These are phyloP conservation scores for Villa cingulata DNA, from an alignment of 2,888 invertebrate species.

Conservation along the genomic window DNA sequence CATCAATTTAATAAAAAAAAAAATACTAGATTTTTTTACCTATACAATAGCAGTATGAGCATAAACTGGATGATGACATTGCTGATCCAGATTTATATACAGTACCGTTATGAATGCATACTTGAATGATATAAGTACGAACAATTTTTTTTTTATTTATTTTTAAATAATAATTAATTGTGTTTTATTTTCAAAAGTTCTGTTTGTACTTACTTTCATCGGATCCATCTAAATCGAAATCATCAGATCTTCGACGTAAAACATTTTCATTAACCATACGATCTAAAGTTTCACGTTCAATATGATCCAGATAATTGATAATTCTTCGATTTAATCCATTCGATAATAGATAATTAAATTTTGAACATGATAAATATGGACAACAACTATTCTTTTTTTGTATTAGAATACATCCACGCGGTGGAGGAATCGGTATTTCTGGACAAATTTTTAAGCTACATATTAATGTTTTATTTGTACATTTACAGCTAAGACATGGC, in stretches of 20 bases:
- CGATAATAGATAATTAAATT: conserved; percentile 36
- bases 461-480: conserved; percentile 54
- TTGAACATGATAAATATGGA: conserved; percentile 61
- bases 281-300: conserved; percentile 31
- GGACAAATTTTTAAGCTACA: conserved; percentile 69
- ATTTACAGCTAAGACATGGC: conserved; percentile 66
- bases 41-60: conserved; percentile 79
- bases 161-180: too few species aligned
- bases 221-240: conserved; percentile 29
- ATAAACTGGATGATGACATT: conserved; percentile 62
- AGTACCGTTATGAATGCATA: conserved; percentile 33
- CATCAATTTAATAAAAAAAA: not conserved
- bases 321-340: conserved; percentile 29
- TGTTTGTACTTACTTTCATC: conserved; percentile 17
- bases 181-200: too few species aligned
- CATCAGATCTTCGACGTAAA: conserved; percentile 29
- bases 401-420: conserved; percentile 55
- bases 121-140: too few species aligned
- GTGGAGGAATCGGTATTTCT: conserved; percentile 58
- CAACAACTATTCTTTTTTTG: conserved; percentile 60
- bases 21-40: conserved; percentile 19
- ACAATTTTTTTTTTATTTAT: conserved; percentile 1
- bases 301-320: conserved; percentile 31
- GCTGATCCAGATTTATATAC: conserved; percentile 46
- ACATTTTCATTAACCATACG: conserved; percentile 31